Evolutionary conservation across 2,797 vertebrate genomes (phyloP), one percentile per base, ranked within the genome.

Genomic region (Phrynocephalus vlangalii): DNA sequence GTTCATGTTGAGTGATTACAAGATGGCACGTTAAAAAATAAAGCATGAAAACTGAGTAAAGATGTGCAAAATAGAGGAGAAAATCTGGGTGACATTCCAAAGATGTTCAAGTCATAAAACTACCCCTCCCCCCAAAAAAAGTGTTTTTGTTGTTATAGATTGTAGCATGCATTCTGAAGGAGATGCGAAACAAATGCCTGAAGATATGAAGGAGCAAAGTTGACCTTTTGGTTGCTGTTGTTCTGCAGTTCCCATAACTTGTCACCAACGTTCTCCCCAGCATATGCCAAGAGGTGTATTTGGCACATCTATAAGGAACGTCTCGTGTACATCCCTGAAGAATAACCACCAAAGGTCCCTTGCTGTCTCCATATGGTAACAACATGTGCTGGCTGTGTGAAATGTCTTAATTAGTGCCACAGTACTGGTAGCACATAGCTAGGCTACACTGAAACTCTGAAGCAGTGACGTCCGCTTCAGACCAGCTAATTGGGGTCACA

Each of bases 361-460:
- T 0, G 44, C 56, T 10, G 88, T 79, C 73, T 5, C 79, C 81
- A 26, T 44, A 10, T 79, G 5, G 16, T 60, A 60, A 28, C 81
- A 85, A 70, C 44, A 79, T n/a, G 22, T 85, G 79, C 60, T 89
- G 77, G 28, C 26, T 72, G 0, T 28, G 50, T 0, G 0, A 66
- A 73, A 18, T 9, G 82, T 30, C n/a, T 48, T 83, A 82, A 83
- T 50, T 77, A 82, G 1, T 81, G 30, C 22, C 91, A 11, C 0
- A 0, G 70, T 80, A 33, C 24, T 60, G 91, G 83, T 72, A 92
- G 28, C 60, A 87, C 68, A 0, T 3, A 79, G 50, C 5, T 7
- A 11, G 83, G 20, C 48, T 91, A 90, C 88, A 91, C 89, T 91
- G 91, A 91, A 91, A 88, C 22, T 56, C 88, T 56, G n/a, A 82